Evolutionary conservation across 2,888 invertebrate species (phyloP).

Genomic region (Orgyia antiqua): DNA sequence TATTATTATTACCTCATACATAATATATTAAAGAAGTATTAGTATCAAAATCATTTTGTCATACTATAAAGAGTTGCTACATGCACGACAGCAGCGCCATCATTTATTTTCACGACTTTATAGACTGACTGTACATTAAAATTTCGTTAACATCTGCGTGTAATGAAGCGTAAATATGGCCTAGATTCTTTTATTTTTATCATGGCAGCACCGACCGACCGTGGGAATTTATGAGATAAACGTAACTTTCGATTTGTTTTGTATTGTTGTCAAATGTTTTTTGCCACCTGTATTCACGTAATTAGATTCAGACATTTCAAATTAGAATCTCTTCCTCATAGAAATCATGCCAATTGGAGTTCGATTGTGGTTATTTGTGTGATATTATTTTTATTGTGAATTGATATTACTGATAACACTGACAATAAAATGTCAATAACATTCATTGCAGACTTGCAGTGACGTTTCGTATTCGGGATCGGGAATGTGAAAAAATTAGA

Average conservation of each 20-base stretch:
- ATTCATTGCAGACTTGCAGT: slow-evolving; percentile 51
- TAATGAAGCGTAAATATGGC: slow-evolving; percentile 41
- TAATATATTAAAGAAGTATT: no score
- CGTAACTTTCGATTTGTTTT: slow-evolving; percentile 56
- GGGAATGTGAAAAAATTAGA: slow-evolving; percentile 34
- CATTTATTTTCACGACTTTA: no score
- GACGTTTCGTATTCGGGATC: slow-evolving; percentile 64
- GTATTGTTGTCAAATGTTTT: slow-evolving; percentile 49
- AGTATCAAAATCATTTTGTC: no score
- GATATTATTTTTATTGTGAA: slow-evolving; percentile 18
- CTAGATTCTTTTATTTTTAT: slow-evolving; percentile 39
- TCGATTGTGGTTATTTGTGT: no score
- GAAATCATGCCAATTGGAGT: slow-evolving; percentile 37
- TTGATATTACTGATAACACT: slow-evolving; percentile 50
- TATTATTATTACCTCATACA: no score
- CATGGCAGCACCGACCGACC: slow-evolving; percentile 50
- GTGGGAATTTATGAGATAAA: slow-evolving; percentile 55
- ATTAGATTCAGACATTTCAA: slow-evolving; percentile 34
- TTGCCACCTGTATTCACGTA: slow-evolving; percentile 25
- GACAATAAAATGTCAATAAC: slow-evolving; percentile 53
- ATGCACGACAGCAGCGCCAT: no score
- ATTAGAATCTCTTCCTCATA: slow-evolving; percentile 41
- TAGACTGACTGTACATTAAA: no score
- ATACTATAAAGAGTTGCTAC: no score
- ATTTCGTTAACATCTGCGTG: slow-evolving; percentile 14